These are phyloP conservation scores for Xestia ashworthii DNA, from an alignment of 2,888 invertebrate genomes.

Conservation along the genomic window DNA sequence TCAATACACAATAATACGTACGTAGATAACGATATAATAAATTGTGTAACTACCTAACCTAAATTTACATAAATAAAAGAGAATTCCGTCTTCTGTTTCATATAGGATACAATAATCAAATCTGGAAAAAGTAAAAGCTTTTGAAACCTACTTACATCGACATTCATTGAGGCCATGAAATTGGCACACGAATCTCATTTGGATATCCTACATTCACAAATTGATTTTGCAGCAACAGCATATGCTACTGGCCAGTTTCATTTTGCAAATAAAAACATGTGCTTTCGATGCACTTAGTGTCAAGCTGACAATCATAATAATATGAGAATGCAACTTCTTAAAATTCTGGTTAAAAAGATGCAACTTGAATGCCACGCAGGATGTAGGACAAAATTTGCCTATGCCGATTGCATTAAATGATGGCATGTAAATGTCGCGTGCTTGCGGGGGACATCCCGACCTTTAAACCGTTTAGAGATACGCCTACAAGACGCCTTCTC, in stretches of 20 bases:
- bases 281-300: neutral
- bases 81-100: constrained; percentile 21
- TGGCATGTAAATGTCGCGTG: no score
- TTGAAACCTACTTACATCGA: constrained; percentile 17
- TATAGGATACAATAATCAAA: constrained; percentile 27
- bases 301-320: neutral
- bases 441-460: neutral
- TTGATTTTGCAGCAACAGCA: constrained; percentile 8
- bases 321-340: neutral
- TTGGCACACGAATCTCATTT: constrained; percentile 28
- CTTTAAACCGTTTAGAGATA: neutral
- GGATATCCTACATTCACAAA: constrained; percentile 2
- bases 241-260: neutral
- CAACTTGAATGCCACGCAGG: neutral
- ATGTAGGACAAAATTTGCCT: neutral
- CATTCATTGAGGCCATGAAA: constrained; percentile 23
- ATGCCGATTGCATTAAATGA: neutral
- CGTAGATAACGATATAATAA: neutral
- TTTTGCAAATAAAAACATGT: neutral
- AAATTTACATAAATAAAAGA: constrained; percentile 27
- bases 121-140: constrained; percentile 38
- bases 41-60: constrained; percentile 1
- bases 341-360: neutral
- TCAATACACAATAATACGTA: neutral
- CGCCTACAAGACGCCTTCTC: no score